Evolutionary conservation across 2,888 invertebrate genomes (phyloP), one percentile per base, ranked within the genome.

Genomic region (Marronus borbonicus): DNA sequence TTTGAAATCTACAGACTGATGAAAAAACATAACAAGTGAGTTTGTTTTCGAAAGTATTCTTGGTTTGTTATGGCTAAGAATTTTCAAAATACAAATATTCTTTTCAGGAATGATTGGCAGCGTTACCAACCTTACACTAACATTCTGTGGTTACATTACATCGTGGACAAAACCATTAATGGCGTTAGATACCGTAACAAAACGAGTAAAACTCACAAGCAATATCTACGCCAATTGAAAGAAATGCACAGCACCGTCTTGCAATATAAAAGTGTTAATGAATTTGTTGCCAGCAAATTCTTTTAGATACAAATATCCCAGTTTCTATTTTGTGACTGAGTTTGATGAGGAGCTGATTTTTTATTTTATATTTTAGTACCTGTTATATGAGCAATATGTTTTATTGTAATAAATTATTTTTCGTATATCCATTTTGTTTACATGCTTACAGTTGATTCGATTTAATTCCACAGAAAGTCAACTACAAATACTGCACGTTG

Each of bases 1-100:
- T 98, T 97, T 90, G 95, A 98, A 82, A 93, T 99, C 77, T 99
- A 99, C 88, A 91, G 97, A 82, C 91, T 94, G 87, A 98, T 98
- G 98, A 91, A 93, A 83, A 91, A 93, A 78, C 92, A 92, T 86
- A 92, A 95, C 83, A 90, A 92, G 97, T 97, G 86, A 90, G 92
- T 87, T 17, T 8, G 17, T 55, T n/a, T 58, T 58, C 20, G 2
- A 8, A 58, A 20, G 20, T 20, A 58, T 7, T 58, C 10, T 58
- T 17, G 31, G 31, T 36, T 36, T 7, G 5, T 36, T 36, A 36
- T 36, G 31, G 31, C 5, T 3, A 36, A 36, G 31, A 36, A 36
- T 36, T 36, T 36, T 36, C 31, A 36, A 36, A 36, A 36, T 36
- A 36, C 1, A 5, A 5, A 5, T 58, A 20, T 58, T 55, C 5